Conservation (phyloP, 2,888 invertebrate genomes). For the Phyllotreta striolata region DNA sequence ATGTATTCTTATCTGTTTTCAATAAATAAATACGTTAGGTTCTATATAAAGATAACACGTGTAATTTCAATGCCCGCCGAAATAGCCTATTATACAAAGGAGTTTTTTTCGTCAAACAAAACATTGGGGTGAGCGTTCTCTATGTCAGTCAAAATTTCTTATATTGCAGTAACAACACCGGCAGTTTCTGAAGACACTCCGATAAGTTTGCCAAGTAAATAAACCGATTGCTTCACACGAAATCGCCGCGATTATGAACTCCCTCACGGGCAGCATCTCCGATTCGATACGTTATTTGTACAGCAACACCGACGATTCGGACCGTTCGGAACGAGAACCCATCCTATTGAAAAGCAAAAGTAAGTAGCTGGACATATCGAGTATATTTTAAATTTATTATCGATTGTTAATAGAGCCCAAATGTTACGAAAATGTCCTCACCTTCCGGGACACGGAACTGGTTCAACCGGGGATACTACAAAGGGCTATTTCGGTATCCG, state of each 20-base stretch:
- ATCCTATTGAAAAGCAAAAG: not conserved
- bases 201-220: too few relatives aligned
- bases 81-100: too few relatives aligned
- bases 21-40: too few relatives aligned
- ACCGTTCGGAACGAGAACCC: not conserved
- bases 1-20: too few relatives aligned
- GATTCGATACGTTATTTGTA: not conserved
- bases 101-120: too few relatives aligned
- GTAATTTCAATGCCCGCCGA: too few relatives aligned
- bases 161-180: too few relatives aligned
- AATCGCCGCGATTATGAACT: not conserved
- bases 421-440: not conserved
- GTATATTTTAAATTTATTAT: too few relatives aligned
- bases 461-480: not conserved
- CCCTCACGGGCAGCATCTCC: not conserved
- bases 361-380: not conserved
- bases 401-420: not conserved
- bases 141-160: too few relatives aligned
- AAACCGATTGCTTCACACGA: not conserved
- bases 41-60: too few relatives aligned
- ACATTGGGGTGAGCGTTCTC: too few relatives aligned
- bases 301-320: not conserved
- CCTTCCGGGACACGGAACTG: not conserved
- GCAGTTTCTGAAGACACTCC: too few relatives aligned
- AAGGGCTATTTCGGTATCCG: not conserved